A percentile compares a stretch with the other conserved stretches of the same genome.
Evolutionary conservation across 2,113 vertebrate species (phyloP).

Genomic region (Tetrax tetrax): DNA sequence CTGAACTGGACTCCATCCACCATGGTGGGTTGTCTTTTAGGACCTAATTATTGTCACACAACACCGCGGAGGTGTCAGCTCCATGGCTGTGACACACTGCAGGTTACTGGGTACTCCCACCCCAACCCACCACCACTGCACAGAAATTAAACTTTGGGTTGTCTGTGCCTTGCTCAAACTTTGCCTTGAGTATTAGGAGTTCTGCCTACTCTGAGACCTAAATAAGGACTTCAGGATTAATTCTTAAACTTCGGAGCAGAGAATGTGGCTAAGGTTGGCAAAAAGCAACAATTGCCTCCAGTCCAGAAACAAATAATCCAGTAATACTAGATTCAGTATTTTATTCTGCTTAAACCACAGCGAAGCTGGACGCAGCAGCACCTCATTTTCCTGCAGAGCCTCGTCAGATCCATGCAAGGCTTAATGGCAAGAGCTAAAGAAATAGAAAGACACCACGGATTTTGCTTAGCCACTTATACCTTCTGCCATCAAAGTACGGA

Average conservation of each 20-base stretch:
- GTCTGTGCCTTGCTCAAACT: not conserved
- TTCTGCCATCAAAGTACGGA: not conserved
- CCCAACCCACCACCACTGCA: not conserved
- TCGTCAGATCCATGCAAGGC: not conserved
- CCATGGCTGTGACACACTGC: rapidly evolving
- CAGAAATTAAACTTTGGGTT: rapidly evolving
- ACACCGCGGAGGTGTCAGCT: not conserved
- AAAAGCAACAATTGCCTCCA: not conserved
- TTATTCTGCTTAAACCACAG: not conserved
- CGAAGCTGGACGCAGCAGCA: not conserved
- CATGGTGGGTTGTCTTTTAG: not conserved
- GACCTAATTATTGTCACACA: not conserved
- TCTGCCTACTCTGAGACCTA: not conserved
- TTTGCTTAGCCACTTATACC: not conserved
- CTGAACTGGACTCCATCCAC: not conserved
- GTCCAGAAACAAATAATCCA: not conserved
- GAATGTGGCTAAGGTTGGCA: not conserved
- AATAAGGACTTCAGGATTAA: not conserved
- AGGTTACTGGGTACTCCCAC: not conserved
- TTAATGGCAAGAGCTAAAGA: not conserved
- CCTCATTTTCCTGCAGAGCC: not conserved
- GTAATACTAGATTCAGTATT: not conserved
- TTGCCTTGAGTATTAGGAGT: not conserved
- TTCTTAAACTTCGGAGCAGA: not conserved
- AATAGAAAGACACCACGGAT: not conserved